phyloP scores from a whole-genome alignment of 1,140 invertebrate species.

The Drosophila nikananu region DNA sequence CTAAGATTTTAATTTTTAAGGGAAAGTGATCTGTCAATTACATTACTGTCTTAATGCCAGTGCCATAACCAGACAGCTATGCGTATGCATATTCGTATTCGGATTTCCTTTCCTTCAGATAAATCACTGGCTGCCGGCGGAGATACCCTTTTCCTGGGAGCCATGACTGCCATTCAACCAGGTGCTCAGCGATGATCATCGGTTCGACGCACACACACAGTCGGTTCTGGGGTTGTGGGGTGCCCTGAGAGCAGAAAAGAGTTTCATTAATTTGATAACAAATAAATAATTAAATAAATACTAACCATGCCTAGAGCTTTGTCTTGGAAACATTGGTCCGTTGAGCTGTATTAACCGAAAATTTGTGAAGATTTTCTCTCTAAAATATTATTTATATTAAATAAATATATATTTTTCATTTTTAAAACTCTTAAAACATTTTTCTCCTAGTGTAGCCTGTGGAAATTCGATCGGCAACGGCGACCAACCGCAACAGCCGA shows the following conservation, averaged over 20 bases:
- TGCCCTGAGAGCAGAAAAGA: background rate
- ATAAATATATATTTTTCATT: background rate
- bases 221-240: background rate
- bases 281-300: background rate
- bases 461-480: constrained; percentile 61
- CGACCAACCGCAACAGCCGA: constrained; percentile 44
- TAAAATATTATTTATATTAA: background rate
- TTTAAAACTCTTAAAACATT: background rate
- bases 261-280: background rate
- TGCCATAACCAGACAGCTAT: background rate
- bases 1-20: background rate
- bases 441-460: background rate
- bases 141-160: background rate
- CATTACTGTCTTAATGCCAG: background rate
- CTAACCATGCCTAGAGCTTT: too few relatives aligned
- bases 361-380: background rate
- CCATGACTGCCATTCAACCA: constrained; percentile 4
- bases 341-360: too few relatives aligned
- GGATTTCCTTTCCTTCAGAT: background rate
- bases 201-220: constrained; percentile 13
- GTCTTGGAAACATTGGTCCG: too few relatives aligned
- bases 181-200: constrained; percentile 11
- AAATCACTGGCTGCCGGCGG: constrained; percentile 8
- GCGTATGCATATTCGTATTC: too few relatives aligned
- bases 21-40: constrained; percentile 3